These are phyloP conservation scores for Rhinichthys osculus DNA, from an alignment of 2,797 vertebrate genomes.

Conservation along the genomic window DNA sequence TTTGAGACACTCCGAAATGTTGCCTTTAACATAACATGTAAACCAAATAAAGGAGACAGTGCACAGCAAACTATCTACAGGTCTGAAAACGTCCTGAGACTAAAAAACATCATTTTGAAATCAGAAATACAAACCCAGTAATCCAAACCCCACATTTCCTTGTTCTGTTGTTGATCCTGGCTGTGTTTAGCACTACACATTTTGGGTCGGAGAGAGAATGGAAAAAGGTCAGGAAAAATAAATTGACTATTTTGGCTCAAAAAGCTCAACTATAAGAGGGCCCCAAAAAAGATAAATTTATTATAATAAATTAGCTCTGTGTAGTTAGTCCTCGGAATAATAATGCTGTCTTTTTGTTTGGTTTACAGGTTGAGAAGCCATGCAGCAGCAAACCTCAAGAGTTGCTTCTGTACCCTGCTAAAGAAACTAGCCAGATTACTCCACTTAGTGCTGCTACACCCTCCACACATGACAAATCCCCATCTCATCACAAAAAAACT, in stretches of 20 bases:
- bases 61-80: not conserved
- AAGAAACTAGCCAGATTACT: slow-evolving; percentile 64
- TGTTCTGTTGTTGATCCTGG: not conserved
- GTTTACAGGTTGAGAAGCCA: slow-evolving; percentile 78
- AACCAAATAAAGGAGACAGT: not conserved
- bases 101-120: not conserved
- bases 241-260: not conserved
- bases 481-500: slow-evolving; percentile 55
- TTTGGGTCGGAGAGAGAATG: not conserved
- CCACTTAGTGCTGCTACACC: slow-evolving; percentile 43
- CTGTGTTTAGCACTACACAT: not conserved
- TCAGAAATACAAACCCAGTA: not conserved
- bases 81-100: not conserved
- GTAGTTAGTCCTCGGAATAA: not conserved
- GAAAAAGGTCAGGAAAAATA: not conserved
- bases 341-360: not conserved
- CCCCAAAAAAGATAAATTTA: not conserved
- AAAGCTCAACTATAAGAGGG: not conserved
- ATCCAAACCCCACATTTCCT: not conserved
- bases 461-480: slow-evolving; percentile 55
- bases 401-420: slow-evolving; percentile 87
- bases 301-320: not conserved
- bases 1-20: not conserved
- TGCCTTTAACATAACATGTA: not conserved
- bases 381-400: slow-evolving; percentile 82